A percentile compares a stretch with the other conserved stretches of the same genome.
Conservation (phyloP, 2,113 vertebrate genomes). For the Pleuronectes platessa region DNA sequence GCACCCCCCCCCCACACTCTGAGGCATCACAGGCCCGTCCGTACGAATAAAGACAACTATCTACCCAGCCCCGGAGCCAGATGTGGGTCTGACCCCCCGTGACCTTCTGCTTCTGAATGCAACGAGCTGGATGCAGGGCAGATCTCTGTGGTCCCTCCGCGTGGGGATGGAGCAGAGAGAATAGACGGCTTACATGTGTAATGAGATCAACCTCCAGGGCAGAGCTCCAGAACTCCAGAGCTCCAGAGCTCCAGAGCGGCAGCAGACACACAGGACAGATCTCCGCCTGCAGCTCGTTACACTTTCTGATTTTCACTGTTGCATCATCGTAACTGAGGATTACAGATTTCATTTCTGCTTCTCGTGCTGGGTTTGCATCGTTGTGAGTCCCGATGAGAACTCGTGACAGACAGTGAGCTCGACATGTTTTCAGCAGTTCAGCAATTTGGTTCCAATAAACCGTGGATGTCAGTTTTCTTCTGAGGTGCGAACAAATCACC, state of each 20-base stretch:
- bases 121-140: slow-evolving; percentile 15
- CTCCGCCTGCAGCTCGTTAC: background rate
- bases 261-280: slow-evolving; percentile 1
- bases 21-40: slow-evolving; percentile 43
- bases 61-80: slow-evolving; percentile 61
- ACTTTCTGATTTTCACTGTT: no score
- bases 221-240: no score
- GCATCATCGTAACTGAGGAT: no score
- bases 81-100: slow-evolving; percentile 55
- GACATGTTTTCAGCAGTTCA: no score
- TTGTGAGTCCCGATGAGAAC: no score
- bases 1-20: background rate
- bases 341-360: no score
- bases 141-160: slow-evolving; percentile 14
- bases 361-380: no score
- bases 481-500: no score
- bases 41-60: slow-evolving; percentile 54
- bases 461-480: no score
- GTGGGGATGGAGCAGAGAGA: background rate
- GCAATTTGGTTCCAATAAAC: no score
- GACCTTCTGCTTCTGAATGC: slow-evolving; percentile 18
- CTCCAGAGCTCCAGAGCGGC: no score
- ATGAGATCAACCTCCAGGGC: slow-evolving; percentile 52
- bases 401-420: no score
- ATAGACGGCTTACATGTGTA: slow-evolving; percentile 48